Conservation (phyloP, 2,888 invertebrate species). For the Protonemura montana region DNA sequence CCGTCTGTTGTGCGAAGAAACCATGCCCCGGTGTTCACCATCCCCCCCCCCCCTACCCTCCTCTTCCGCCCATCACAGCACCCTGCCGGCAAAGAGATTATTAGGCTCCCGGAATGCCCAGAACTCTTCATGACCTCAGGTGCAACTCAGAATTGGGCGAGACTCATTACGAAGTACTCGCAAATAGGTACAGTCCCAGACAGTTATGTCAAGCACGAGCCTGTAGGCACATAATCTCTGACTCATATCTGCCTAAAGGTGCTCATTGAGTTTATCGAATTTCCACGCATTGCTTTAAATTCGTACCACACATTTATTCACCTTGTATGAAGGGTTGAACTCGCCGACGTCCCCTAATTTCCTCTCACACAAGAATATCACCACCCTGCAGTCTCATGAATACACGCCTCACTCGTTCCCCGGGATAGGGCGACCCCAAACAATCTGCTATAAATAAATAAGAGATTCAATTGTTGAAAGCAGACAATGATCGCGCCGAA, state of each 20-base stretch:
- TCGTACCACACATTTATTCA: not conserved
- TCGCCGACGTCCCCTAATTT: not conserved
- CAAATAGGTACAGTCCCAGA: no score
- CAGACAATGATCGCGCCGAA: not conserved
- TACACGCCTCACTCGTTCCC: slow-evolving; percentile 15
- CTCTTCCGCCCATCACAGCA: not conserved
- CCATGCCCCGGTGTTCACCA: not conserved
- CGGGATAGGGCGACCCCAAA: not conserved
- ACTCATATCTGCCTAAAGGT: not conserved
- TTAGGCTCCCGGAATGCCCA: no score
- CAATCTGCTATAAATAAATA: slow-evolving; percentile 36
- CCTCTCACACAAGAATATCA: not conserved
- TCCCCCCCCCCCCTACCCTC: not conserved
- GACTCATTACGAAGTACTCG: not conserved
- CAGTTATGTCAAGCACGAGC: no score
- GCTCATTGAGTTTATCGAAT: no score
- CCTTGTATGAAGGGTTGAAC: not conserved
- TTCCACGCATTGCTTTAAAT: not conserved
- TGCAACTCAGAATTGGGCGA: not conserved
- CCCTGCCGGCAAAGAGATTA: no score
- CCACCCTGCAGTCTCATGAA: slow-evolving; percentile 18
- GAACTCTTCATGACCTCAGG: not conserved
- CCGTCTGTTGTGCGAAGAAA: slow-evolving; percentile 24
- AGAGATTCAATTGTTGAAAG: slow-evolving; percentile 25
- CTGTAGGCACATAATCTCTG: no score